Evolutionary conservation across 37 sponge, comb jelly and placozoan species (phyloP), one percentile per base, ranked within the genome.

Genomic region (Beroe forskalii): DNA sequence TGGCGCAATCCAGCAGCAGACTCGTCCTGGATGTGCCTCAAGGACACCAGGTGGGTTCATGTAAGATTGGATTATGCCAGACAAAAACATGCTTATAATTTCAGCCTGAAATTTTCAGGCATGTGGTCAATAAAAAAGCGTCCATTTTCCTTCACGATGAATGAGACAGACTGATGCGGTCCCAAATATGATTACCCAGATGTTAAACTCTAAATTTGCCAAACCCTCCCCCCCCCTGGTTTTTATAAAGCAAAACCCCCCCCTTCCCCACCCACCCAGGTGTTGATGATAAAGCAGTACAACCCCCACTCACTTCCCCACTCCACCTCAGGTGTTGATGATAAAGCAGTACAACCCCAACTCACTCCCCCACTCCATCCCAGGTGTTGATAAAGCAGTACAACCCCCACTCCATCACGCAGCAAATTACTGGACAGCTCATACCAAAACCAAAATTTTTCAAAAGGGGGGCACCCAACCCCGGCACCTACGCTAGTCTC

Each of bases 1-100:
- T 72, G 30, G 39, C 75, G 22, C 12, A 8, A 20, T 38, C 40
- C 1, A 38, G 40, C 40, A 33, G 40, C 40, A 72, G 75, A 72
- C 75, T 72, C 8, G 75, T 72, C 8, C 22, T 72, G 75, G 75
- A 72, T 30, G 75, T 72, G 8, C 75, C 75, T 22, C 75, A 72
- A 22, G 75, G 75, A 4, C 39, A 30, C 8, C 75, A 72, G 39
- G 60, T 55, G 9, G 17, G 60, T 55, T 20, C 9, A 9, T 20
- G 17, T 55, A 17, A 55, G 17, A 20, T 17, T 55, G 14, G 17
- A 9, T 55, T 55, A 55, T 55, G 17, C 60, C 60, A 55, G 14
- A 55, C 60, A n/a, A 55, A 20, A 55, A 55, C 17, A 55, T 55
- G 17, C 17, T 55, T 55, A n/a, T n/a, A n/a, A n/a, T n/a, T n/a